Conservation (phyloP, 1,140 invertebrate species). For the Psilanteris sp. region DNA sequence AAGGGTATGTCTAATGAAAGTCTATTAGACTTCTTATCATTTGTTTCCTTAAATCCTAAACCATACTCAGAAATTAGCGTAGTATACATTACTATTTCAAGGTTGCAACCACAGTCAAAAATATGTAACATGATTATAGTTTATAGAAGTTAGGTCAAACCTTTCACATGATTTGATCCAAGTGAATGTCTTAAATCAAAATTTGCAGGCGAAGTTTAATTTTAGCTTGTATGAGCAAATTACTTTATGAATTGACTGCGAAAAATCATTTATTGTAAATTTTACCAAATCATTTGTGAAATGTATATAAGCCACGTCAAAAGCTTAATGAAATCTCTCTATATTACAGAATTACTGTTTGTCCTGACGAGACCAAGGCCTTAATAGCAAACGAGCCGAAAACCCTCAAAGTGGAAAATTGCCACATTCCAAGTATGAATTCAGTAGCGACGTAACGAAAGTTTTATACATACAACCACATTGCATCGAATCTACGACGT, state of each 20-base stretch:
- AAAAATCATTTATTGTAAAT: neutral
- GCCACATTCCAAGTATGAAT: slow-evolving; percentile 65
- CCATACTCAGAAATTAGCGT: too few relatives aligned
- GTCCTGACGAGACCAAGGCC: slow-evolving; percentile 71
- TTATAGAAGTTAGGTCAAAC: too few relatives aligned
- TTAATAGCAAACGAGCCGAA: slow-evolving; percentile 74
- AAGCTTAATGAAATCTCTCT: slow-evolving; percentile 36
- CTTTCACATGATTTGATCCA: too few relatives aligned
- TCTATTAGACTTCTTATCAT: too few relatives aligned
- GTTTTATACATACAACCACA: slow-evolving; percentile 13
- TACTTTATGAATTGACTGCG: neutral
- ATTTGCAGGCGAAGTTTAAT: too few relatives aligned
- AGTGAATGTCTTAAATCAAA: too few relatives aligned
- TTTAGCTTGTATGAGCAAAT: neutral
- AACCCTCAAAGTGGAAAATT: slow-evolving; percentile 72
- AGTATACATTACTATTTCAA: too few relatives aligned
- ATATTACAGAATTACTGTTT: slow-evolving; percentile 76
- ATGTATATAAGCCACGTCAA: slow-evolving; percentile 10
- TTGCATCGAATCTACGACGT: slow-evolving; percentile 6
- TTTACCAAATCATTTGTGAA: neutral
- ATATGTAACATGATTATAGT: too few relatives aligned
- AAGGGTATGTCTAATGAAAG: slow-evolving; percentile 84
- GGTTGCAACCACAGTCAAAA: too few relatives aligned
- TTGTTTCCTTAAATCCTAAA: too few relatives aligned
- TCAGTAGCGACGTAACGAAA: slow-evolving; percentile 67